Evolutionary conservation across 2,888 invertebrate species (phyloP).

Genomic region (Glaucopsyche alexis): DNA sequence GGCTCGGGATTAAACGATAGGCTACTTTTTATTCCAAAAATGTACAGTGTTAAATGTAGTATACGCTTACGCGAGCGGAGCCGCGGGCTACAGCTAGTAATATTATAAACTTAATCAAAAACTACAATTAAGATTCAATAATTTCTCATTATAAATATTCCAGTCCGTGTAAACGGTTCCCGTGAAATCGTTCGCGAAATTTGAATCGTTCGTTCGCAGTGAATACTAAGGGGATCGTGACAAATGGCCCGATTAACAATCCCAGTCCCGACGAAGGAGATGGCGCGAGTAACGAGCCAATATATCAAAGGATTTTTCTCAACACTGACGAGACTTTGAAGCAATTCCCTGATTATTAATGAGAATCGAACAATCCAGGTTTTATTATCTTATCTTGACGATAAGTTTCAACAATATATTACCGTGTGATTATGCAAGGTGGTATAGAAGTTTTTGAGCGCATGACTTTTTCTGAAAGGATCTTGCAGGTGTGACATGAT

Average conservation of each 20-base stretch:
- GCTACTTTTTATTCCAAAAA: too few relatives aligned
- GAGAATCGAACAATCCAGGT: conserved; percentile 34
- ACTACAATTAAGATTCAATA: conserved; percentile 33
- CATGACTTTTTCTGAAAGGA: too few relatives aligned
- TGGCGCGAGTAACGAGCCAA: conserved; percentile 75
- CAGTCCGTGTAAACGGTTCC: conserved; percentile 43
- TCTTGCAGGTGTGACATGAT: too few relatives aligned
- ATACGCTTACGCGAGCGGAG: too few relatives aligned
- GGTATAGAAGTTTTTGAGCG: too few relatives aligned
- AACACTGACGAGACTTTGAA: conserved; percentile 58
- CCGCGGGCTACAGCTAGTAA: too few relatives aligned
- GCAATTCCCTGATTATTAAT: conserved; percentile 60
- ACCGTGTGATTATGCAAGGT: not conserved
- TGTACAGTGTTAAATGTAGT: too few relatives aligned
- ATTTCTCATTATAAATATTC: conserved; percentile 37
- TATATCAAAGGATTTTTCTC: conserved; percentile 77
- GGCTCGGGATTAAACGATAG: too few relatives aligned
- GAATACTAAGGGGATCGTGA: conserved; percentile 73
- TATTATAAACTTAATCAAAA: not conserved
- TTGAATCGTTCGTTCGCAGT: conserved; percentile 61
- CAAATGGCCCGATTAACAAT: conserved; percentile 77
- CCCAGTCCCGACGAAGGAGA: conserved; percentile 66
- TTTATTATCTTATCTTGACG: not conserved
- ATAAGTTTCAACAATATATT: not conserved
- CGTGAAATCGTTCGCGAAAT: conserved; percentile 64